Evolutionary conservation across 2,888 invertebrate species (phyloP), one percentile per base, ranked within the genome.

Genomic region (Acronicta alni): DNA sequence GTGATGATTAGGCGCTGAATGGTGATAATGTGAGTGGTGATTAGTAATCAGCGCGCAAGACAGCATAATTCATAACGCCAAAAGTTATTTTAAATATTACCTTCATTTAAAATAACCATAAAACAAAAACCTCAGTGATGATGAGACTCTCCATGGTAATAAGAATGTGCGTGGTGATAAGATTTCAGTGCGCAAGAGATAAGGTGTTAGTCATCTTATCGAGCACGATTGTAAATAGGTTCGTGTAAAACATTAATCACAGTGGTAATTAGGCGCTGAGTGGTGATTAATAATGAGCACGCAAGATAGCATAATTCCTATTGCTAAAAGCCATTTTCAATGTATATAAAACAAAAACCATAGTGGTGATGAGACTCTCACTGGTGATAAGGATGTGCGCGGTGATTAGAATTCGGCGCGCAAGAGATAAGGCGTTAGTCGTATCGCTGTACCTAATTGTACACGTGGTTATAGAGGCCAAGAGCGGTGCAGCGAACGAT

Each of bases 381-480:
- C 12, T 35, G 67, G 67, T 58, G 67, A 59, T 64, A 60, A 48
- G 61, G 30, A 52, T 32, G n/a, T 16, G 3, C 6, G 20, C 17
- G 37, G 60, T 67, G 59, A 71, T 71, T 66, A 71, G 42, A 43
- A 48, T 84, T 81, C 67, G 82, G 76, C 53, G 53, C 59, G 65
- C 37, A 41, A 74, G 83, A 83, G 84, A 84, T 84, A 87, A 86
- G 83, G 79, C 75, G 74, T 47, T 67, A 80, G 72, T 70, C 67
- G 68, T 78, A 75, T 72, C 30, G 39, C 32, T 56, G 60, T 83
- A 85, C 79, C 87, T 88, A 88, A 86, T 84, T 85, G 83, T 86
- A 86, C 81, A 80, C 80, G 79, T 80, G 82, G 74, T 64, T 86
- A 83, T 84, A 66, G 77, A 79, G 75, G 77, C 75, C 72, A 79